Evolutionary conservation across 2,888 invertebrate species (phyloP).

Genomic region (Anthophora plumipes): DNA sequence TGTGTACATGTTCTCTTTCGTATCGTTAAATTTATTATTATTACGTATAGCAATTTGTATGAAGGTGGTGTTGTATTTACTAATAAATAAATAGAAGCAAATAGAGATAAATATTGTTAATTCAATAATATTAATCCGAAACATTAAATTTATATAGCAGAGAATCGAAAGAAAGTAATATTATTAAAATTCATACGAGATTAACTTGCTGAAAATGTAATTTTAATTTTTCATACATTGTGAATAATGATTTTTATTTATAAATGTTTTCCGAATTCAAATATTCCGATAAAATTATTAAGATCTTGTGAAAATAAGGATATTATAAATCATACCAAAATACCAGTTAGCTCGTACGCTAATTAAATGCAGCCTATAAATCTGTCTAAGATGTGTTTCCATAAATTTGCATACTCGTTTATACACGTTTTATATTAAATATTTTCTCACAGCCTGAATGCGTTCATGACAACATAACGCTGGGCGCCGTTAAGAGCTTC

Average conservation of each 20-base stretch:
- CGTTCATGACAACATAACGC: slow-evolving; percentile 55
- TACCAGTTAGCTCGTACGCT: not conserved
- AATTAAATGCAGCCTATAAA: slow-evolving; percentile 2
- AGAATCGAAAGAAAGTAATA: no score
- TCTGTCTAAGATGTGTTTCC: slow-evolving; percentile 4
- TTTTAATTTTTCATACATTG: no score
- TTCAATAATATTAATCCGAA: no score
- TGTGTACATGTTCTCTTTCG: slow-evolving; percentile 21
- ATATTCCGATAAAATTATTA: no score
- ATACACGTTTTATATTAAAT: slow-evolving; percentile 46
- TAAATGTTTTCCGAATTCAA: no score
- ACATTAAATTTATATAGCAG: no score
- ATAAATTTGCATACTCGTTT: slow-evolving; percentile 21
- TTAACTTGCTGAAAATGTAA: no score
- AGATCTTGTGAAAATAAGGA: no score
- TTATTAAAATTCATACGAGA: no score
- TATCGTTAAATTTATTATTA: slow-evolving; percentile 21
- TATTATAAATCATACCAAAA: not conserved
- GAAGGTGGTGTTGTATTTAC: not conserved
- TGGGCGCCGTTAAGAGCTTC: slow-evolving; percentile 58
- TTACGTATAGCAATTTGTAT: not conserved
- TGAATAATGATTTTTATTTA: no score
- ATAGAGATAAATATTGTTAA: no score
- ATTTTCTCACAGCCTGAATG: slow-evolving; percentile 32
- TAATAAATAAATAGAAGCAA: no score